A percentile compares a stretch with the other conserved stretches of the same genome.
phyloP scores from a whole-genome alignment of 2,888 invertebrate species.

The Diabrotica balteata region DNA sequence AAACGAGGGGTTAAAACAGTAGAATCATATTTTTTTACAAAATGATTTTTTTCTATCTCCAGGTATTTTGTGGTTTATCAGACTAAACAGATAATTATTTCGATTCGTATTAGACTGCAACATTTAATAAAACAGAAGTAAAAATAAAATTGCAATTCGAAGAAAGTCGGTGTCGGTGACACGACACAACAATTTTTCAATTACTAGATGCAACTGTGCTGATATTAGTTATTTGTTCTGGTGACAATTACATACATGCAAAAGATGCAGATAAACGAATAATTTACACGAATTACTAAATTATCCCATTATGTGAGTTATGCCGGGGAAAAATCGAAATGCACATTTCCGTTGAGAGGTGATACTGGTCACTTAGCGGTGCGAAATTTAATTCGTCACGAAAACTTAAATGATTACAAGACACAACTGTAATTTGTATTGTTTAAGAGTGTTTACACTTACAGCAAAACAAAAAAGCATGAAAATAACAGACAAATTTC shows the following conservation, averaged over 20 bases:
- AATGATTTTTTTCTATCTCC: too few relatives aligned
- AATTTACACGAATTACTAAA: constrained; percentile 33
- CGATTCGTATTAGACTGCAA: not conserved
- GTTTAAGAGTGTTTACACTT: too few relatives aligned
- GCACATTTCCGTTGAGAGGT: constrained; percentile 21
- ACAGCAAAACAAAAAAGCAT: too few relatives aligned
- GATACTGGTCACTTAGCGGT: not conserved
- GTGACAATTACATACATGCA: constrained; percentile 38
- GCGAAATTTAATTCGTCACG: not conserved
- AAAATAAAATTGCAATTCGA: constrained; percentile 36
- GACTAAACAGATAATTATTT: too few relatives aligned
- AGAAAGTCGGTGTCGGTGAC: constrained; percentile 29
- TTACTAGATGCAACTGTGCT: constrained; percentile 33
- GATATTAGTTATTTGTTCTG: constrained; percentile 28
- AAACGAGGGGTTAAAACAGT: too few relatives aligned
- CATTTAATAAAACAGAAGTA: constrained; percentile 10
- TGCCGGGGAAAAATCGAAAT: constrained; percentile 19
- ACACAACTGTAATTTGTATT: too few relatives aligned
- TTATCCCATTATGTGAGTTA: constrained; percentile 28
- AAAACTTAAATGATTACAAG: not conserved
- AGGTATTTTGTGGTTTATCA: too few relatives aligned
- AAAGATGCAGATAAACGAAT: constrained; percentile 35
- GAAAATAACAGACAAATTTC: too few relatives aligned
- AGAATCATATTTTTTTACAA: too few relatives aligned
- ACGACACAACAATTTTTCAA: constrained; percentile 37